Evolutionary conservation across 1,140 invertebrate species (phyloP), one percentile per base, ranked within the genome.

Genomic region (Luehdorfia chinensis): DNA sequence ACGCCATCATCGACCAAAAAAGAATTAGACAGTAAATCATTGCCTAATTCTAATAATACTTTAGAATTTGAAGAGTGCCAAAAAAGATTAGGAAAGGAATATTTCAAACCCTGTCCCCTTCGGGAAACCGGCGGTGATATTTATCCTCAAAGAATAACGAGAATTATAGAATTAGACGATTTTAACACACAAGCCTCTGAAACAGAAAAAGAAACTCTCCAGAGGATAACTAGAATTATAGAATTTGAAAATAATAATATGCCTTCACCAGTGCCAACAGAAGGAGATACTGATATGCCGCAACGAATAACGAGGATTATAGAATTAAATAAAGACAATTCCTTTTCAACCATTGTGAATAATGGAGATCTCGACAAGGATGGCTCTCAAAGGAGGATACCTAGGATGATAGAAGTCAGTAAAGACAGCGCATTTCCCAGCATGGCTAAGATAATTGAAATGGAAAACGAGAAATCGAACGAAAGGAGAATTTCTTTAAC

Each of bases 361-460:
- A 66, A 57, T 47, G 58, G 52, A 23, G 76, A 77, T 37, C 37
- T 55, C 12, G 69, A 72, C 15, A 75, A 63, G 47, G 75, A 83
- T 54, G 57, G 59, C 47, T 55, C 57, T 27, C 73, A 77, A 55
- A 80, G 69, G 59, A 80, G 69, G 59, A 50, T 75, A 55, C 59
- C 64, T 60, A 74, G 68, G 58, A 65, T 81, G 55, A 62, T 70
- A 45, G 83, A 84, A 64, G 57, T 66, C 51, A 57, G 68, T 48
- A 85, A 85, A 60, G 73, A 83, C 46, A 67, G 59, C 49, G 63
- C 53, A 59, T 81, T 83, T 65, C 70, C 72, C 21, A 83, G 79
- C 51, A 84, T 86, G 78, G 65, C 83, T 16, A 83, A 70, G 69
- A 86, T 86, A 51, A 86, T 86, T 61, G 83, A 86, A 79, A 84